A percentile compares a stretch with the other conserved stretches of the same genome.
phyloP scores from a whole-genome alignment of 1,140 invertebrate species.

The Trinorchestia longiramus region DNA sequence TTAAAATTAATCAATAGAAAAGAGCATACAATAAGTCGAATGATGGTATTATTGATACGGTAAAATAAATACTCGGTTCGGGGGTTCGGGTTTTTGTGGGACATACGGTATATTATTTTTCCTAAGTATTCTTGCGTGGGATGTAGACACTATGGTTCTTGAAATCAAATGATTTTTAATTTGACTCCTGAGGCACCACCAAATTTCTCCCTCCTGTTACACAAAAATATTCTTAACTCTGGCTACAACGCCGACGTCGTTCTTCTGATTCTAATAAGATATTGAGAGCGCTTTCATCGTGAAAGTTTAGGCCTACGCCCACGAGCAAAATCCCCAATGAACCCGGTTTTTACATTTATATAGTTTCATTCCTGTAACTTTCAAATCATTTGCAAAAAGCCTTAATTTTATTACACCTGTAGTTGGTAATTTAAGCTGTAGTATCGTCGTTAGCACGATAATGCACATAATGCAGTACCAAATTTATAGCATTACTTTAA shows the following conservation, averaged over 20 bases:
- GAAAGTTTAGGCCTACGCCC: not conserved
- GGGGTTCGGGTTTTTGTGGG: no score
- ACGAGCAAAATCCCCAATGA: not conserved
- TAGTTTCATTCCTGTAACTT: not conserved
- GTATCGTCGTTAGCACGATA: no score
- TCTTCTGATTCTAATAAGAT: not conserved
- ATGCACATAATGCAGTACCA: no score
- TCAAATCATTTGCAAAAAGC: not conserved
- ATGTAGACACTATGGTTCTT: not conserved
- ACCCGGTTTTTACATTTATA: not conserved
- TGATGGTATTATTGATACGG: no score
- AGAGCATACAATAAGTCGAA: no score
- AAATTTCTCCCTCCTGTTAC: no score
- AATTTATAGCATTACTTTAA: not conserved
- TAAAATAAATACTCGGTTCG: no score
- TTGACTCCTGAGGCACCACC: not conserved
- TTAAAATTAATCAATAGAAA: no score
- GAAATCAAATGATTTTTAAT: not conserved
- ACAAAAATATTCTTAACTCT: no score
- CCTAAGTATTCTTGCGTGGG: no score
- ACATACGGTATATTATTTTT: no score
- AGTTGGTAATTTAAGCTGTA: not conserved
- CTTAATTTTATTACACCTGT: not conserved
- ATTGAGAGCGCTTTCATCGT: not conserved
- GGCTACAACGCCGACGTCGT: no score